These are phyloP conservation scores for Champsocephalus esox DNA, from an alignment of 2,797 vertebrate genomes.

Conservation along the genomic window DNA sequence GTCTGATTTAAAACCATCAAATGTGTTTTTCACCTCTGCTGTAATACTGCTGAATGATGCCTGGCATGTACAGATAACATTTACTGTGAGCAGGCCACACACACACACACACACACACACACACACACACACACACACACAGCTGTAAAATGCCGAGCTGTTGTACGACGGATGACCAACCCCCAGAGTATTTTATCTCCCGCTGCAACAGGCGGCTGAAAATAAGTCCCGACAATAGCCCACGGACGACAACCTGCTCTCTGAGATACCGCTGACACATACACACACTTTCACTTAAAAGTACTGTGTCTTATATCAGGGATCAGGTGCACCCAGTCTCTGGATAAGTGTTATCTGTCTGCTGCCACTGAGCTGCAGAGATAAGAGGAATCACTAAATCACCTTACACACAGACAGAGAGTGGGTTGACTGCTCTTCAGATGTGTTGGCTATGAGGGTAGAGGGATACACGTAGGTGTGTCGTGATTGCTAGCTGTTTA, in stretches of 20 bases:
- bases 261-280: constrained; percentile 18
- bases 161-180: constrained; percentile 45
- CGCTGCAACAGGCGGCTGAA: constrained; percentile 46
- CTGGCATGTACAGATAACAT: constrained; percentile 71
- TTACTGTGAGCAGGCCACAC: constrained; percentile 6
- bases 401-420: constrained; percentile 4
- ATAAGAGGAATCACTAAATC: constrained; percentile 50
- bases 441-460: neutral
- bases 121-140: constrained; percentile 9
- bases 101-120: constrained; percentile 16
- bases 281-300: constrained; percentile 7
- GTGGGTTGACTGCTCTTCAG: neutral
- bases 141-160: constrained; percentile 40
- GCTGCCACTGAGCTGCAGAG: constrained; percentile 43
- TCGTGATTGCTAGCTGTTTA: neutral
- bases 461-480: neutral
- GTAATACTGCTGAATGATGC: constrained; percentile 12
- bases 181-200: constrained; percentile 56
- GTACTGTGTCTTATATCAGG: constrained; percentile 17
- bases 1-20: neutral
- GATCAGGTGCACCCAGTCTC: constrained; percentile 4
- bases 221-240: constrained; percentile 36
- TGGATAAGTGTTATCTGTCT: constrained; percentile 22
- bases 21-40: neutral
- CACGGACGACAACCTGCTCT: constrained; percentile 20